These are phyloP conservation scores for Gymnothorax reevesii DNA, from an alignment of 2,797 vertebrate genomes.

Conservation along the genomic window DNA sequence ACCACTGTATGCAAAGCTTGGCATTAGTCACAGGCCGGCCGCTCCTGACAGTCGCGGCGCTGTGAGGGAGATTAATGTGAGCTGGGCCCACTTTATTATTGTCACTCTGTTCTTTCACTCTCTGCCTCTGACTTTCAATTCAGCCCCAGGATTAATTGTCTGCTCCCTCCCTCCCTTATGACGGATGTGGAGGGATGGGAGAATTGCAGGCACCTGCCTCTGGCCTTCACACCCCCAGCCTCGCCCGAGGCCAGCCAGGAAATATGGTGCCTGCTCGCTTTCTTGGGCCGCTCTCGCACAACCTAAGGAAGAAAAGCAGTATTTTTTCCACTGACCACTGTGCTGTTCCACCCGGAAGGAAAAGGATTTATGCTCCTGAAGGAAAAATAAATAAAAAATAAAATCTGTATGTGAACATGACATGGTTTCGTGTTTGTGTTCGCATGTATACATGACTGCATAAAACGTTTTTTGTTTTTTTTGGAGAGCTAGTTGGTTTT, in stretches of 20 bases:
- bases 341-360: not conserved
- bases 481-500: not conserved
- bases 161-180: constrained; percentile 83
- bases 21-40: constrained; percentile 97
- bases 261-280: constrained; percentile 72
- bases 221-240: constrained; percentile 78
- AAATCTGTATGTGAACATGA: not conserved
- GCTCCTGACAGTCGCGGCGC: constrained; percentile 90
- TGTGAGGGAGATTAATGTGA: constrained; percentile 99
- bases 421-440: not conserved
- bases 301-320: not conserved
- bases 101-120: constrained; percentile 92
- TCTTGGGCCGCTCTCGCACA: constrained; percentile 56
- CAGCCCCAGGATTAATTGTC: constrained; percentile 98
- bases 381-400: not conserved
- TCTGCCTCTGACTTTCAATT: constrained; percentile 92
- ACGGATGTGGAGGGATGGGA: constrained; percentile 85
- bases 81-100: constrained; percentile 96
- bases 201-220: constrained; percentile 80
- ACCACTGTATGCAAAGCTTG: constrained; percentile 98
- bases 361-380: not conserved
- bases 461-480: not conserved
- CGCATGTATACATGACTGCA: not conserved
- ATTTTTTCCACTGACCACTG: not conserved
- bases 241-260: constrained; percentile 58